A percentile compares a stretch with the other conserved stretches of the same genome.
Conservation (phyloP, 92 coral and sea anemone genomes). For the Umimayanthus chanpuru region DNA sequence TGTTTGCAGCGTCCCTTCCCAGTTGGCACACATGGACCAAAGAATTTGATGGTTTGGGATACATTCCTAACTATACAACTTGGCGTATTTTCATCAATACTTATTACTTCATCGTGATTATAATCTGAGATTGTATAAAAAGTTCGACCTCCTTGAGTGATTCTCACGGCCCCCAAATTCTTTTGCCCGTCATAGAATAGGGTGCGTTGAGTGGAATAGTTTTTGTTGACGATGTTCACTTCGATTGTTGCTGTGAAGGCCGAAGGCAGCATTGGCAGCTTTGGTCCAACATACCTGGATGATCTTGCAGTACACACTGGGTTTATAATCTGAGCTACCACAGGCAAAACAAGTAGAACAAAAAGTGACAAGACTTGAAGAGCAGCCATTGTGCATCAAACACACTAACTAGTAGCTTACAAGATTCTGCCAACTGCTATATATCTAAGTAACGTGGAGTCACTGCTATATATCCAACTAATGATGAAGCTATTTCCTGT, state of each 20-base stretch:
- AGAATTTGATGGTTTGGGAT: background rate
- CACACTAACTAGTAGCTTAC: too few relatives aligned
- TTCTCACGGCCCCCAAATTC: constrained; percentile 52
- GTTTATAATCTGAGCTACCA: constrained; percentile 5
- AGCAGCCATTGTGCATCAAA: background rate
- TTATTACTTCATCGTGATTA: constrained; percentile 58
- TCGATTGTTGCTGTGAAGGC: constrained; percentile 59
- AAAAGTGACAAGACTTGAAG: constrained; percentile 2
- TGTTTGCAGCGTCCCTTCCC: constrained; percentile 39
- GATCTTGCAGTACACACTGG: constrained; percentile 54
- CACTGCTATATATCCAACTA: too few relatives aligned
- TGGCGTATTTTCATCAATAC: constrained; percentile 27
- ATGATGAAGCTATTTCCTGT: too few relatives aligned
- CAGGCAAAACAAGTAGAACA: constrained; percentile 19
- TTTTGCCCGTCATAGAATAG: constrained; percentile 64
- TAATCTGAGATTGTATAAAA: constrained; percentile 61
- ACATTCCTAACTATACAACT: constrained; percentile 54
- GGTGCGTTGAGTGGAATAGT: constrained; percentile 49
- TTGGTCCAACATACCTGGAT: constrained; percentile 43
- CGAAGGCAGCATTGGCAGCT: constrained; percentile 62
- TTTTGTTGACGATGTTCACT: constrained; percentile 61
- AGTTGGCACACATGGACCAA: constrained; percentile 48
- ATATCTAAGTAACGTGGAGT: too few relatives aligned
- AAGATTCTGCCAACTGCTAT: too few relatives aligned
- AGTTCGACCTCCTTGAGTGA: constrained; percentile 44